Evolutionary conservation across 2,797 vertebrate genomes (phyloP), one percentile per base, ranked within the genome.

Genomic region (Momotus momota): DNA sequence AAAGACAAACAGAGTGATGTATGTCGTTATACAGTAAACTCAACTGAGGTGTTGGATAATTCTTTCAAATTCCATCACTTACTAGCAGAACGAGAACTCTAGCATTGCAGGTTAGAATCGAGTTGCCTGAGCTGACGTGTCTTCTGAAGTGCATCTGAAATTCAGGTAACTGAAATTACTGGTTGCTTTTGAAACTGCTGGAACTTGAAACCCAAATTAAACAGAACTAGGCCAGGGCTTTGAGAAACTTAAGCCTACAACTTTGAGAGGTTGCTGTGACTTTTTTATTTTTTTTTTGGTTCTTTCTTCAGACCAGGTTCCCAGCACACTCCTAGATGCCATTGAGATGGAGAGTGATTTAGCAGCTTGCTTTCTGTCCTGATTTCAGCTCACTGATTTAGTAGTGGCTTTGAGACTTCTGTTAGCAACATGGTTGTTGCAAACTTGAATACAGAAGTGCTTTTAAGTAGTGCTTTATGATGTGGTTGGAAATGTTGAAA

Each of bases 171-270:
- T 82, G 55, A 86, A 92, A 93, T 88, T 88, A 65, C 74, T 90
- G 49, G 61, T 92, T 94, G 67, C 41, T 96, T 93, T 95, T 95
- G 86, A 96, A 97, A 91, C 43, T 92, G 40, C 79, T 92, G 69
- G 97, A 97, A 96, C 93, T 93, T 94, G 81, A 97, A 97, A 88
- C 84, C 33, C 21, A 94, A 71, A 92, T 69, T 91, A 97, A 97
- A 96, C 78, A 96, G 97, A 97, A 90, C 94, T 95, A 95, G 96
- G 94, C 74, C 84, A 97, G 55, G n/a, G 6, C n/a, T 91, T 89
- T 69, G 62, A 81, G 85, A 81, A 94, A 71, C 40, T 93, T 92
- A 91, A 95, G 80, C 74, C 69, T 83, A 23, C 67, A 83, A 61
- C 84, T 91, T 86, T 80, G 69, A 92, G 86, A 74, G 33, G 45